Conservation (phyloP, 2,888 invertebrate genomes). For the Caenorhabditis sp. region DNA sequence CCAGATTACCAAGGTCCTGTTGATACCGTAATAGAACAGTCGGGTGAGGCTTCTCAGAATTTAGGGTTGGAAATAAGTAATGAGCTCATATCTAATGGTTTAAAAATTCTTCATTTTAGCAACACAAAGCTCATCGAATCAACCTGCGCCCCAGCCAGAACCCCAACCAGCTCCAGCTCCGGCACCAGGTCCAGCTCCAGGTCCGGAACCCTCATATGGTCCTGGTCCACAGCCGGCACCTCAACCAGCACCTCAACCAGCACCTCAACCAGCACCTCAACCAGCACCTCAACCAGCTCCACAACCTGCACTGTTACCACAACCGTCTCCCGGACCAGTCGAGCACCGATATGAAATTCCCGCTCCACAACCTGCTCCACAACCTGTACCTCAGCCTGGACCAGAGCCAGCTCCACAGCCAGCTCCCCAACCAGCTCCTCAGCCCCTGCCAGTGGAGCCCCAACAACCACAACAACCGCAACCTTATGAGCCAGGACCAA, state of each 20-base stretch:
- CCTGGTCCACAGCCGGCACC: constrained; percentile 1
- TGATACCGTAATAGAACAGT: constrained; percentile 52
- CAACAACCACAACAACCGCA: constrained; percentile 10
- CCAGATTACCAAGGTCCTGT: constrained; percentile 55
- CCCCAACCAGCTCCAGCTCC: not conserved
- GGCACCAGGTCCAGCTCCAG: constrained; percentile 19
- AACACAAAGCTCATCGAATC: constrained; percentile 17
- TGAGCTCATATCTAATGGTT: not conserved
- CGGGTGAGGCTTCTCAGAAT: constrained; percentile 35
- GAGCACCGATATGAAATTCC: constrained; percentile 59
- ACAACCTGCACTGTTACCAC: constrained; percentile 28
- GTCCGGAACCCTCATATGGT: not conserved
- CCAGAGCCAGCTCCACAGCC: constrained; percentile 13
- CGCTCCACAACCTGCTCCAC: constrained; percentile 37
- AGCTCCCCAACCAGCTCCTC: constrained; percentile 38
- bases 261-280: not conserved
- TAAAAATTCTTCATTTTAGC: not conserved
- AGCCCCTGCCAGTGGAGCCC: constrained; percentile 28
- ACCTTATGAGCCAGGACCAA: not conserved
- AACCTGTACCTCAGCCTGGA: constrained; percentile 1
- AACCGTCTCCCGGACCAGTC: constrained; percentile 39
- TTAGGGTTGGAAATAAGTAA: too few species aligned
- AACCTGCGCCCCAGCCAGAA: constrained; percentile 3
- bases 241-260: not conserved
- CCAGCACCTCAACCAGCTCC: not conserved